Percentiles rank a stretch among this genome's conserved stretches.
Evolutionary conservation across 2,113 vertebrate species (phyloP).

Genomic region (Amphilophus citrinellus): DNA sequence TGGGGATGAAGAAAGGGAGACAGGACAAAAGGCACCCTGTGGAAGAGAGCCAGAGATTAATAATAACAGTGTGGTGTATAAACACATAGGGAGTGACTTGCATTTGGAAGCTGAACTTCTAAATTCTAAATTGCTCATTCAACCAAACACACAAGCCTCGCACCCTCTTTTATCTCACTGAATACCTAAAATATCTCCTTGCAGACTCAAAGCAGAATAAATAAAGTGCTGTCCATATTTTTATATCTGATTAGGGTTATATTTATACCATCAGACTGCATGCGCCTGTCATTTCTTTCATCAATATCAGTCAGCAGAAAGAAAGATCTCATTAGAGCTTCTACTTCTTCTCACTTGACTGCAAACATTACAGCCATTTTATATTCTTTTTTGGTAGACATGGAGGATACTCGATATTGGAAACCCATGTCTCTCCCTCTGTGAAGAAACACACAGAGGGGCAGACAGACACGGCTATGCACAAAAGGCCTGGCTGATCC

Average conservation of each 20-base stretch:
- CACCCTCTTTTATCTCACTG: not conserved
- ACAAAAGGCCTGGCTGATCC: slow-evolving; percentile 39
- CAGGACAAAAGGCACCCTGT: no score
- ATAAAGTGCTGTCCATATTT: not conserved
- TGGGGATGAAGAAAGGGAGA: no score
- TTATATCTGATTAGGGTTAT: not conserved
- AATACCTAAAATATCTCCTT: not conserved
- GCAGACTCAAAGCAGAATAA: not conserved
- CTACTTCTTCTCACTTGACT: slow-evolving; percentile 1
- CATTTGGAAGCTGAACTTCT: not conserved
- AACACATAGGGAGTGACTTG: not conserved
- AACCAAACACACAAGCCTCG: not conserved
- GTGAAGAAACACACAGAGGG: slow-evolving; percentile 30
- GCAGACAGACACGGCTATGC: slow-evolving; percentile 25
- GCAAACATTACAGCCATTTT: not conserved
- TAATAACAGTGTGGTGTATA: no score
- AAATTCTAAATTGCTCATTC: not conserved
- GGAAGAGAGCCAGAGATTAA: no score
- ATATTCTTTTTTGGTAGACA: not conserved
- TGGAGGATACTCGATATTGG: not conserved
- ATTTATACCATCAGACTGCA: slow-evolving; percentile 5
- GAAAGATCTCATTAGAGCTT: not conserved
- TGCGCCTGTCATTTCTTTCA: not conserved
- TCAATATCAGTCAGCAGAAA: slow-evolving; percentile 6
- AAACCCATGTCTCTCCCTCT: slow-evolving; percentile 5